These are phyloP conservation scores for Scophthalmus maximus DNA, from an alignment of 2,113 vertebrate genomes.

Conservation along the genomic window DNA sequence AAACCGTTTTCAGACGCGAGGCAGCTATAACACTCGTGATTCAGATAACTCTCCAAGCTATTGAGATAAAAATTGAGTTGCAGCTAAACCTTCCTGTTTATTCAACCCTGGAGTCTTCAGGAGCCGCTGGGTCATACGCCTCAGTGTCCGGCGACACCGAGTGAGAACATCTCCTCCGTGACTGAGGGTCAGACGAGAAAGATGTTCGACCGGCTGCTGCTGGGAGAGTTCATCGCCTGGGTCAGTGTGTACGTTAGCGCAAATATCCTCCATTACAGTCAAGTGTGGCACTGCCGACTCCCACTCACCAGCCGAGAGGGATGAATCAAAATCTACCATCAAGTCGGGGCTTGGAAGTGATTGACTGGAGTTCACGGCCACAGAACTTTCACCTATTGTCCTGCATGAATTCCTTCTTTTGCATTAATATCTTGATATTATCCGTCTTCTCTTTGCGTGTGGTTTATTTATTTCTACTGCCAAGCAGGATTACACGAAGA, in stretches of 20 bases:
- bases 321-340: conserved; percentile 7
- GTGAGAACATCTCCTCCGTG: background rate
- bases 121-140: background rate
- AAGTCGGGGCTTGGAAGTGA: background rate
- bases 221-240: conserved; percentile 33
- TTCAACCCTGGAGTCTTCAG: background rate
- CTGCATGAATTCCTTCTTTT: too few species aligned
- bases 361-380: background rate
- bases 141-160: background rate
- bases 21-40: too few species aligned
- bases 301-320: conserved; percentile 11
- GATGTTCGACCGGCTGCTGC: background rate
- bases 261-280: conserved; percentile 18
- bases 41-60: background rate
- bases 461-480: too few species aligned
- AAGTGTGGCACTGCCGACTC: conserved; percentile 17
- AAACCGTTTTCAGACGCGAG: too few species aligned
- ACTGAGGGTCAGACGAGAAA: background rate
- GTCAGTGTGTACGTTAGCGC: background rate
- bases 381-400: too few species aligned
- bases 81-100: background rate
- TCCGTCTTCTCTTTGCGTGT: too few species aligned
- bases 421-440: too few species aligned
- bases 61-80: background rate
- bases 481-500: too few species aligned